These are phyloP conservation scores for Chelonus insularis DNA, from an alignment of 1,140 invertebrate species.

Conservation along the genomic window DNA sequence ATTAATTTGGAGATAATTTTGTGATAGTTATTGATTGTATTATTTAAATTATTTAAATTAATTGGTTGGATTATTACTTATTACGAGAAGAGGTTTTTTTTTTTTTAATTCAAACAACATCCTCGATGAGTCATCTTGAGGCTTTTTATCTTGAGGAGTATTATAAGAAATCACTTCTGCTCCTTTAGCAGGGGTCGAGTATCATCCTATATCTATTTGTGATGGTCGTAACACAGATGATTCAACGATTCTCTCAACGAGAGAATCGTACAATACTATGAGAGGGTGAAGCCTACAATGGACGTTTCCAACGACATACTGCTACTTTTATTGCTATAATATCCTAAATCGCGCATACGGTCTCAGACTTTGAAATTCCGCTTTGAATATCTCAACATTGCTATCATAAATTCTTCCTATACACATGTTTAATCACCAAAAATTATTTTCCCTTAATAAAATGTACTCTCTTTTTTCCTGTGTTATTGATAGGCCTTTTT, in stretches of 20 bases:
- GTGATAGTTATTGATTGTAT: too few species aligned
- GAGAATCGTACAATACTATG: not conserved
- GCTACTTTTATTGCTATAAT: constrained; percentile 24
- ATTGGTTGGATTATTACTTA: too few species aligned
- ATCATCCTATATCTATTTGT: not conserved
- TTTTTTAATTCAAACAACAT: not conserved
- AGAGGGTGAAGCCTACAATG: constrained; percentile 8
- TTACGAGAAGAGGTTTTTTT: too few species aligned
- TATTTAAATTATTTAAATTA: too few species aligned
- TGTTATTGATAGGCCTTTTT: too few species aligned
- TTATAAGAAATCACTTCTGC: constrained; percentile 11
- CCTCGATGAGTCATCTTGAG: not conserved
- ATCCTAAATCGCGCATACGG: constrained; percentile 19
- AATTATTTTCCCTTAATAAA: too few species aligned
- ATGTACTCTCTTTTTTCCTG: not conserved
- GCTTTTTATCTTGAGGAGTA: constrained; percentile 1
- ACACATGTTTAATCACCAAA: not conserved
- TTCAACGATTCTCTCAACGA: constrained; percentile 11
- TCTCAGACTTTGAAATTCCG: constrained; percentile 10
- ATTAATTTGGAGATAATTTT: too few species aligned
- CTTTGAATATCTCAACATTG: constrained; percentile 1
- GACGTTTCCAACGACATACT: constrained; percentile 13
- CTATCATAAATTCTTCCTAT: not conserved
- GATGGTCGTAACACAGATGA: constrained; percentile 13
- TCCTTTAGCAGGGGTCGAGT: not conserved